Evolutionary conservation across 2,888 invertebrate genomes (phyloP), one percentile per base, ranked within the genome.

Genomic region (Heteromurus nitidus): DNA sequence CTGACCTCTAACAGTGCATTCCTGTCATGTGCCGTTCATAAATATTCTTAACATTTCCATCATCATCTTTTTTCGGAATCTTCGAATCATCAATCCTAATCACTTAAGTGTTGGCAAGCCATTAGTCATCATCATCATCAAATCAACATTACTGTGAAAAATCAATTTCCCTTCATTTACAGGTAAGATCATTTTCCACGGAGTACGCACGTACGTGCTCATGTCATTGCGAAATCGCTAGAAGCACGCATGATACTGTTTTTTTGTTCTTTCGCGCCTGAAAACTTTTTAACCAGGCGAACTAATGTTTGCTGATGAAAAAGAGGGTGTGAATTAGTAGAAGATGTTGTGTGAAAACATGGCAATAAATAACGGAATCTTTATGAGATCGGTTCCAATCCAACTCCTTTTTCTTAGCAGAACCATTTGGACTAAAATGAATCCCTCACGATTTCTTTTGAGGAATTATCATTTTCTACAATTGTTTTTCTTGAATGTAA

Each of bases 361-460:
- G 1, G 36, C 31, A 20, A 58, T 28, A 60, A 76, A 13, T 77
- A 77, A 77, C 77, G 77, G 77, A 50, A 58, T 53, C 58, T 77
- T 68, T 55, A 77, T 77, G 77, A 77, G 42, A 62, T 77, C 69
- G 68, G 77, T 77, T 77, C 77, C 77, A 77, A 77, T 77, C 69
- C 69, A 77, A 30, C 69, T 68, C 30, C 53, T 60, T 77, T 62
- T 50, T 50, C 1, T 44, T 18, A 50, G 11, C n/a, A 50, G 7
- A 50, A n/a, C n/a, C 50, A 58, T 28, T 47, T 36, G 53, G 18
- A 65, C 31, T 47, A n/a, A 24, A 28, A 75, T 36, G 55, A 42
- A 65, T 65, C 31, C 55, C 75, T 75, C 75, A 75, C 75, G 67
- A 75, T 58, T 75, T 75, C 67, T 58, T 67, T 75, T 75, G 50